Evolutionary conservation across 2,113 vertebrate species (phyloP), one percentile per base, ranked within the genome.

Genomic region (Platanista minor): DNA sequence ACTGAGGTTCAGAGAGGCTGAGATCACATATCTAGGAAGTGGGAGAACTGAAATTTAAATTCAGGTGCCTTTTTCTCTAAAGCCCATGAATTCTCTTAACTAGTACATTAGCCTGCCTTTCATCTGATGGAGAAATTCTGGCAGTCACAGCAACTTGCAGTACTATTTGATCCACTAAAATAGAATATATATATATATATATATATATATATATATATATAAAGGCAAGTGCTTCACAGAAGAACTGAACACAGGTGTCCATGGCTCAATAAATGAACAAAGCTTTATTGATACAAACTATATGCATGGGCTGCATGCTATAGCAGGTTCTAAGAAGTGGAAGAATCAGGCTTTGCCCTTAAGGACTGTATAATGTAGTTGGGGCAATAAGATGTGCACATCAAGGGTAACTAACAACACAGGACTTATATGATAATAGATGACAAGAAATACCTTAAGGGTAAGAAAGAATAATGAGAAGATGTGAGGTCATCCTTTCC

Each of bases 361-460:
- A 21, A 87, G 81, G 64, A 74, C 64, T 54, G 69, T 15, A 6
- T 6, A 57, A 49, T n/a, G 74, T 29, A 27, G 78, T 41, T 57
- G 78, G 81, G 83, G 27, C 74, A 54, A 27, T 61, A 74, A 52
- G 87, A 95, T 87, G 87, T 69, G 59, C 36, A 49, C 88, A 87
- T 64, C 21, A 61, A 96, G 96, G 90, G 74, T 62, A 59, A 61
- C 64, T 86, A 91, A 87, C 95, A 84, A 52, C 62, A 49, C 20
- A 23, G 52, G 52, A 54, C 64, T 96, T 93, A 71, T 88, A 61
- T 95, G 91, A 96, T 94, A 96, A 91, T 91, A 97, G 89, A 69
- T 97, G 97, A 98, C 96, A 95, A 96, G 97, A 94, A 90, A 49
- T 59, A 86, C 91, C 95, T 96, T 64, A 67, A 74, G 95, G 84